Conservation (phyloP, 2,113 vertebrate species). For the Heterotis niloticus region DNA sequence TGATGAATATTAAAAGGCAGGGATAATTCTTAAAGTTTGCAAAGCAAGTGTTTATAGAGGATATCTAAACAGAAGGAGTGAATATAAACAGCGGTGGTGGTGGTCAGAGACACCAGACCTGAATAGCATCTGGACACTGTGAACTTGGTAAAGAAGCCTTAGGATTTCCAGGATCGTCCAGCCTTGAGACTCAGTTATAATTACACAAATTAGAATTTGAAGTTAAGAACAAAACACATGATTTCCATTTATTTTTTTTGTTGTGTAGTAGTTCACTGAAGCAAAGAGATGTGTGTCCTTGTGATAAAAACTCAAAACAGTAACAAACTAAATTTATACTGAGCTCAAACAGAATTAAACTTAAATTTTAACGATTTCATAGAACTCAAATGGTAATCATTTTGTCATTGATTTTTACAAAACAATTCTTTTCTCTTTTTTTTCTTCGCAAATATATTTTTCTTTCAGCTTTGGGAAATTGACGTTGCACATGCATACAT, state of each 20-base stretch:
- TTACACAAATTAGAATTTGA: too few species aligned
- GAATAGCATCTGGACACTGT: slow-evolving; percentile 40
- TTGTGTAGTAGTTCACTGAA: background rate
- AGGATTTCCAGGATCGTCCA: too few species aligned
- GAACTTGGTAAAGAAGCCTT: slow-evolving; percentile 5
- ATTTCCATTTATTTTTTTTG: too few species aligned
- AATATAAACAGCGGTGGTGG: slow-evolving; percentile 59
- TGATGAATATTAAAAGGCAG: slow-evolving; percentile 52
- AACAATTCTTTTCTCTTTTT: slow-evolving; percentile 32
- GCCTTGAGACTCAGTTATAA: too few species aligned
- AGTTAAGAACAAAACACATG: too few species aligned
- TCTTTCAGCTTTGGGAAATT: slow-evolving; percentile 39
- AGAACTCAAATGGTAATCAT: too few species aligned
- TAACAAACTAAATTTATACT: too few species aligned
- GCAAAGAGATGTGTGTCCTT: too few species aligned
- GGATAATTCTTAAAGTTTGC: slow-evolving; percentile 58
- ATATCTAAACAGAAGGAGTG: slow-evolving; percentile 57
- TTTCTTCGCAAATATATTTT: slow-evolving; percentile 28
- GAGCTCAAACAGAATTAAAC: too few species aligned
- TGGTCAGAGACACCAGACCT: slow-evolving; percentile 45
- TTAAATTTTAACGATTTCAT: too few species aligned
- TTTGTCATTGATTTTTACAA: slow-evolving; percentile 25
- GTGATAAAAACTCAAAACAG: too few species aligned
- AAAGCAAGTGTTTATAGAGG: slow-evolving; percentile 58
- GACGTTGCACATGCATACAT: slow-evolving; percentile 57